Evolutionary conservation across 64 coral and sea anemone species (phyloP), one percentile per base, ranked within the genome.

Genomic region (Montipora foliosa): DNA sequence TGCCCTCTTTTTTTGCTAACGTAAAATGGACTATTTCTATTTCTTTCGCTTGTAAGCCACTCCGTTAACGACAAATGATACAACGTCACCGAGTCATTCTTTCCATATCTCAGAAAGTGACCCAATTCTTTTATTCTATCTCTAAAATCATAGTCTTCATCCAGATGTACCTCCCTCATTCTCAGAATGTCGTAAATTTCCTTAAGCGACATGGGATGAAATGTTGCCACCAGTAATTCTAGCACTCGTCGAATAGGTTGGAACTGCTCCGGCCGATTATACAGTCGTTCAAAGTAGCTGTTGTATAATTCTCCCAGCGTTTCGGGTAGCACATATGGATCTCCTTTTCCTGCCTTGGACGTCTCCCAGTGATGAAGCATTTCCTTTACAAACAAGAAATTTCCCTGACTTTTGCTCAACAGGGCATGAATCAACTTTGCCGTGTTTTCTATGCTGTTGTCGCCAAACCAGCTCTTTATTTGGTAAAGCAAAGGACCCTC

Each of bases 301-400:
- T 96, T n/a, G 57, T 96, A 96, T 83, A 96, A 79, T 19, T 83
- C 73, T 66, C 55, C 79, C 29, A 96, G 14, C 1, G 95, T 77
- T 86, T 86, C 67, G n/a, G 94, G 89, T 58, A 91, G 37, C 5
- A 55, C 46, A 44, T 75, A 13, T 6, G 80, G 79, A 68, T 87
- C 37, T 22, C 66, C 78, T 44, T 53, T 89, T 60, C 24, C 4
- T 15, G 46, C 9, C 12, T 50, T 84, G 25, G 66, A 75, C 0
- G 53, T 80, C 20, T 90, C 48, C 82, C 91, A 84, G 58, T 96
- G 84, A 67, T 90, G 20, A 46, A 96, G 53, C 80, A 96, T 81
- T n/a, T 88, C 89, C 46, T 93, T 96, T 16, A 96, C 82, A 52
- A 88, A 93, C 6, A 96, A 68, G 21, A 96, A 96, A 67, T 96